Conservation (phyloP, 2,888 invertebrate species). For the Synergus laeviventris region DNA sequence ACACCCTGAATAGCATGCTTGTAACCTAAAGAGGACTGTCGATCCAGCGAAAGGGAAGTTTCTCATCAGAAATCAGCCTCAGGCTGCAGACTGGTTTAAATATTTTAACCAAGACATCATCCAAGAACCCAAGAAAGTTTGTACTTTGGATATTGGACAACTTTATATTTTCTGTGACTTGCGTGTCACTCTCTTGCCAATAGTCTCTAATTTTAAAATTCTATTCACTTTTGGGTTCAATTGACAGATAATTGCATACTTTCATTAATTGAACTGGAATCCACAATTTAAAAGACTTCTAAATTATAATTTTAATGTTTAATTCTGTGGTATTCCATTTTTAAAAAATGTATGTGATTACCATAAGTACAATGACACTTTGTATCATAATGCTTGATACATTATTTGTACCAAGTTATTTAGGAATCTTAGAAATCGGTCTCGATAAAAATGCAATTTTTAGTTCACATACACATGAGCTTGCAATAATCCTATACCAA, state of each 20-base stretch:
- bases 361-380: no score
- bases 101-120: constrained; percentile 65
- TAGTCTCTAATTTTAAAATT: neutral
- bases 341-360: no score
- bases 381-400: no score
- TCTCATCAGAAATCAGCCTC: constrained; percentile 68
- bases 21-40: constrained; percentile 58
- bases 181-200: neutral
- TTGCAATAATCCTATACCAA: constrained; percentile 3
- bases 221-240: neutral
- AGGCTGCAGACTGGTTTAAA: constrained; percentile 67
- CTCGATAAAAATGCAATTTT: neutral
- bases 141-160: constrained; percentile 23
- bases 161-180: neutral
- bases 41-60: constrained; percentile 58
- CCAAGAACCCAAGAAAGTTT: constrained; percentile 43
- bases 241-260: no score
- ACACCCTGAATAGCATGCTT: constrained; percentile 53
- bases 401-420: neutral
- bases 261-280: no score
- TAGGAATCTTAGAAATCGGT: neutral
- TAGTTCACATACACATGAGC: neutral
- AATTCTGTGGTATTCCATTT: neutral
- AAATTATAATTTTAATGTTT: no score
- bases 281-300: no score